These are phyloP conservation scores for Mallotus villosus DNA, from an alignment of 2,797 vertebrate species.

Conservation along the genomic window DNA sequence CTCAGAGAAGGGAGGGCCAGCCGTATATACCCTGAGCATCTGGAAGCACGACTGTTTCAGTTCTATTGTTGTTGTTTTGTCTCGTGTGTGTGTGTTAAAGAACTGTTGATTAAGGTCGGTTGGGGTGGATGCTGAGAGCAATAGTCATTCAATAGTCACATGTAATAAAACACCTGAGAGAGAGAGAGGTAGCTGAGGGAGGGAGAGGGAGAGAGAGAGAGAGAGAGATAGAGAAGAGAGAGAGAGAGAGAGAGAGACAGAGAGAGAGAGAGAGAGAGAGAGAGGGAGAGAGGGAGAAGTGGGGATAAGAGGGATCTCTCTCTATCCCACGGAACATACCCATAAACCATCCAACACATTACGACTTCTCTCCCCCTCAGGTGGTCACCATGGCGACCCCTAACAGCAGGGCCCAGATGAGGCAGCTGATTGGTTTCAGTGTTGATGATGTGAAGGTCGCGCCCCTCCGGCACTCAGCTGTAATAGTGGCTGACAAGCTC, in stretches of 20 bases:
- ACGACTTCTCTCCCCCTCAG: constrained; percentile 38
- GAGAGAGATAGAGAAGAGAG: no score
- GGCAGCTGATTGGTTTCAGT: constrained; percentile 64
- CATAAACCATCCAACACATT: constrained; percentile 29
- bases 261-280: background rate
- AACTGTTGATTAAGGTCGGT: background rate
- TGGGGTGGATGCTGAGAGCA: background rate
- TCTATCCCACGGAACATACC: background rate
- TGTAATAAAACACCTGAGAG: background rate
- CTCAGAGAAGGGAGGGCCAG: no score
- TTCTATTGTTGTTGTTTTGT: no score
- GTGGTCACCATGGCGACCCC: constrained; percentile 46
- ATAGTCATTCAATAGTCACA: constrained; percentile 1
- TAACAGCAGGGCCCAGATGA: constrained; percentile 45
- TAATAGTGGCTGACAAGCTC: constrained; percentile 42
- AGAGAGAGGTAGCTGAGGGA: background rate
- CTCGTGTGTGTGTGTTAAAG: background rate
- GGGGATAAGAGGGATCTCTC: no score
- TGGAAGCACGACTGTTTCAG: no score
- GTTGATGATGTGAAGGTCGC: constrained; percentile 62
- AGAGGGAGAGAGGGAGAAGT: no score
- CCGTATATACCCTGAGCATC: no score
- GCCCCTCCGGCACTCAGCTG: constrained; percentile 53
- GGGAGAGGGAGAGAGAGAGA: no score
- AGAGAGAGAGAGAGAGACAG: no score